phyloP scores from a whole-genome alignment of 2,797 vertebrate genomes.

The Cynodonichthys magdalenae region DNA sequence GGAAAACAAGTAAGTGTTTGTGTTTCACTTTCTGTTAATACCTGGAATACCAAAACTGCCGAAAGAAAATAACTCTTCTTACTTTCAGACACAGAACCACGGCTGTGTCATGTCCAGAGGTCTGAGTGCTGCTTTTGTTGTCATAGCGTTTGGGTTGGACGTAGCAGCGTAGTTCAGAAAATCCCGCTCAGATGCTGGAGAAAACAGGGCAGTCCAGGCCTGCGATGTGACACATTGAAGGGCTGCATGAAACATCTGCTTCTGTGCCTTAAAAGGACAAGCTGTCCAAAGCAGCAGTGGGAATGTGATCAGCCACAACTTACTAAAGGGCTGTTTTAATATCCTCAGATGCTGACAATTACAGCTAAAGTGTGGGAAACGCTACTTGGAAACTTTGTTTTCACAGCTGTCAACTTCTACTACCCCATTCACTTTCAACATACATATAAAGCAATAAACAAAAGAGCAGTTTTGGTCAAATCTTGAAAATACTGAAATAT shows the following conservation, averaged over 20 bases:
- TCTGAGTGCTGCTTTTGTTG: slow-evolving; percentile 28
- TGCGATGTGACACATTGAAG: slow-evolving; percentile 59
- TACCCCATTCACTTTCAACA: background rate
- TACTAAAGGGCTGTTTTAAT: slow-evolving; percentile 52
- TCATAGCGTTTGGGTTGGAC: slow-evolving; percentile 8
- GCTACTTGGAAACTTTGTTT: slow-evolving; percentile 62
- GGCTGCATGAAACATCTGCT: slow-evolving; percentile 75
- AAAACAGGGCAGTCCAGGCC: slow-evolving; percentile 47
- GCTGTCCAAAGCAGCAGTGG: slow-evolving; percentile 56
- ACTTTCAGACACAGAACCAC: slow-evolving; percentile 10
- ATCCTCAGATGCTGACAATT: slow-evolving; percentile 53
- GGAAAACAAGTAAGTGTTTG: slow-evolving; percentile 84
- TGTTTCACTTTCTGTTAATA: slow-evolving; percentile 39
- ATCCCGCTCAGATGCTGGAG: slow-evolving; percentile 26
- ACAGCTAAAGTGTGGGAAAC: slow-evolving; percentile 54
- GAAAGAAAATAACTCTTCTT: slow-evolving; percentile 4
- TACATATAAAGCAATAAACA: background rate
- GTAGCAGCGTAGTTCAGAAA: slow-evolving; percentile 28
- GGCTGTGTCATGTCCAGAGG: slow-evolving; percentile 10
- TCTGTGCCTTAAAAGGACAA: slow-evolving; percentile 63
- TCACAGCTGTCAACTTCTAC: slow-evolving; percentile 28
- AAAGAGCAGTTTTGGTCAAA: slow-evolving; percentile 4
- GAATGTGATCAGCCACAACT: slow-evolving; percentile 70
- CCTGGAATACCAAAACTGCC: slow-evolving; percentile 12
- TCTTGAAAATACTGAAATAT: slow-evolving; percentile 17